These are phyloP conservation scores for Ormia ochracea DNA, from an alignment of 2,888 invertebrate genomes.

Conservation along the genomic window DNA sequence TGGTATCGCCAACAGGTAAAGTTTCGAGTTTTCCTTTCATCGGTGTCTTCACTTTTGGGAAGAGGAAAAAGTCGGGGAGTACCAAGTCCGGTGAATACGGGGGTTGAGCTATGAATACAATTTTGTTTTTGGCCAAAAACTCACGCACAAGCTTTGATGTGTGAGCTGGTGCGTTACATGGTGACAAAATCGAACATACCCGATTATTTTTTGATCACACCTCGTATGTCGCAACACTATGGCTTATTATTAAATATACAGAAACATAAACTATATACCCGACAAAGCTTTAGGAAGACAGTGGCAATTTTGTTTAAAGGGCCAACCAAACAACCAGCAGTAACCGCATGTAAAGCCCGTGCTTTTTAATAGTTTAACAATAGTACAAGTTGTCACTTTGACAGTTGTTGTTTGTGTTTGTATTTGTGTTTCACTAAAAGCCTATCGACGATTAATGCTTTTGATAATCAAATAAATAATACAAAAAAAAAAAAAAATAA, in stretches of 20 bases:
- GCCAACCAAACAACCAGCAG: neutral
- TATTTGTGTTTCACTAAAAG: constrained; percentile 20
- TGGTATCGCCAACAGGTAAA: too few species aligned
- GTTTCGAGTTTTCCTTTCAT: too few species aligned
- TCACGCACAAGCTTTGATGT: too few species aligned
- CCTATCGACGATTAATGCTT: constrained; percentile 16
- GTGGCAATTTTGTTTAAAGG: neutral
- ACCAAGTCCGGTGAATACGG: too few species aligned
- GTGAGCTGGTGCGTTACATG: too few species aligned
- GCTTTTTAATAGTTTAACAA: constrained; percentile 8
- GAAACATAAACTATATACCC: neutral
- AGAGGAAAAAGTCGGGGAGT: too few species aligned
- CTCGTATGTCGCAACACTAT: constrained; percentile 10
- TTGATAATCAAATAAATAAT: constrained; percentile 17
- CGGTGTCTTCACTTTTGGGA: too few species aligned
- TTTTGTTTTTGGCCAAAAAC: too few species aligned
- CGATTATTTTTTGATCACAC: neutral
- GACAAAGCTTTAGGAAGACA: neutral
- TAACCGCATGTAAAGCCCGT: neutral
- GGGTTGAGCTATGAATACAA: neutral
- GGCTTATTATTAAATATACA: constrained; percentile 48
- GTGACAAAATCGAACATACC: too few species aligned
- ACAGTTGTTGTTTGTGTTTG: constrained; percentile 26
- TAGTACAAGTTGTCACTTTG: constrained; percentile 50
- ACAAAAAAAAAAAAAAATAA: neutral